A percentile compares a stretch with the other conserved stretches of the same genome.
Conservation (phyloP, 1,140 invertebrate species). For the Cryptotermes secundus region DNA sequence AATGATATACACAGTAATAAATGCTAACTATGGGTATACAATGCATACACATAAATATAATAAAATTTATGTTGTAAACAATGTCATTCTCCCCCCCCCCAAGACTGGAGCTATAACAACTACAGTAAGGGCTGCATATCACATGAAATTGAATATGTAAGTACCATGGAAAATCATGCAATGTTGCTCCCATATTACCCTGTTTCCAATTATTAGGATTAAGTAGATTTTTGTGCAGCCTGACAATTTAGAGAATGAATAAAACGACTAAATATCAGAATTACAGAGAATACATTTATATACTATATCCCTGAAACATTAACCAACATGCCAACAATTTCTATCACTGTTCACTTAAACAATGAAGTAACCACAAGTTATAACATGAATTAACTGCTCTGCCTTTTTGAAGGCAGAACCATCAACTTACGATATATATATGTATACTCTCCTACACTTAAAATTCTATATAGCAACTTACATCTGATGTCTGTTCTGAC, state of each 20-base stretch:
- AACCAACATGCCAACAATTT: constrained; percentile 12
- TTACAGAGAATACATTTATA: not conserved
- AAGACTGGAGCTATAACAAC: not conserved
- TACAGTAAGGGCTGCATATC: not conserved
- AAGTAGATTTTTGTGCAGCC: not conserved
- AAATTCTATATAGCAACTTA: not conserved
- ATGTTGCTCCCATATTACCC: constrained; percentile 5
- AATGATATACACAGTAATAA: not conserved
- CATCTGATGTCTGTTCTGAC: not conserved
- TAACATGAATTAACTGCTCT: not conserved
- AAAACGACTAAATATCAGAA: not conserved
- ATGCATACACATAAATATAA: not conserved
- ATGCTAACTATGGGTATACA: not conserved
- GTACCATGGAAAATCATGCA: not conserved
- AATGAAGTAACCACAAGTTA: constrained; percentile 13
- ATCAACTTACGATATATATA: not conserved
- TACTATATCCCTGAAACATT: constrained; percentile 17
- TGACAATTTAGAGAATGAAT: not conserved
- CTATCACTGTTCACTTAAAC: constrained; percentile 6
- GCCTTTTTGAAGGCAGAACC: not conserved
- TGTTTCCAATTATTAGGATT: not conserved
- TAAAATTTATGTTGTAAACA: not conserved
- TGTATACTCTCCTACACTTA: not conserved
- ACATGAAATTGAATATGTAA: not conserved
- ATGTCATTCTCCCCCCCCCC: not conserved